phyloP scores from a whole-genome alignment of 2,888 invertebrate species.

The Melikaiella ostensackeni region DNA sequence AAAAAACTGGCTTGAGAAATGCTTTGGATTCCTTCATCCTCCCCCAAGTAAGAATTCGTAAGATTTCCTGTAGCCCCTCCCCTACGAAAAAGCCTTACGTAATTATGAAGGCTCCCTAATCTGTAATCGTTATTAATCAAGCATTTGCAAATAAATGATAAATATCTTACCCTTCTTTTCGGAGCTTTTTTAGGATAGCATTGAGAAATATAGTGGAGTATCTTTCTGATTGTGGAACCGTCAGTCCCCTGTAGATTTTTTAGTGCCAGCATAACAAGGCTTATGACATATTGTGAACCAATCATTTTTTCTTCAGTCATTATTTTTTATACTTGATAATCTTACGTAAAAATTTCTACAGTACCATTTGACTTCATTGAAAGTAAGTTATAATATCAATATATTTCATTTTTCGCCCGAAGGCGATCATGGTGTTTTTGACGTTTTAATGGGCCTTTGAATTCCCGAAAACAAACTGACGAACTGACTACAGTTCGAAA shows the following conservation, averaged over 20 bases:
- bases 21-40: too few species aligned
- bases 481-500: background rate
- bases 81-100: too few species aligned
- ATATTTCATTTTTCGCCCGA: conserved; percentile 9
- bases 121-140: too few species aligned
- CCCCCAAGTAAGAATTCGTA: too few species aligned
- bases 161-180: conserved; percentile 28
- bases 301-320: conserved; percentile 1
- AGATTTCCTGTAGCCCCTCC: too few species aligned
- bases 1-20: too few species aligned
- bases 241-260: conserved; percentile 56
- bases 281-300: conserved; percentile 42
- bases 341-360: conserved; percentile 19
- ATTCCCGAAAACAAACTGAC: background rate
- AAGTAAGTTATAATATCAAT: conserved; percentile 39
- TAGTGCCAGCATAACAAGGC: conserved; percentile 58
- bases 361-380: conserved; percentile 43
- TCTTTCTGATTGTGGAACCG: conserved; percentile 60
- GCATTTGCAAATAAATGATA: background rate
- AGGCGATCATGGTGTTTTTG: background rate
- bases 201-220: conserved; percentile 57
- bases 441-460: background rate
- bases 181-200: background rate
- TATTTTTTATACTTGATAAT: background rate
- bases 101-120: too few species aligned